These are phyloP conservation scores for Melierax canorus DNA, from an alignment of 2,113 vertebrate species.

Conservation along the genomic window DNA sequence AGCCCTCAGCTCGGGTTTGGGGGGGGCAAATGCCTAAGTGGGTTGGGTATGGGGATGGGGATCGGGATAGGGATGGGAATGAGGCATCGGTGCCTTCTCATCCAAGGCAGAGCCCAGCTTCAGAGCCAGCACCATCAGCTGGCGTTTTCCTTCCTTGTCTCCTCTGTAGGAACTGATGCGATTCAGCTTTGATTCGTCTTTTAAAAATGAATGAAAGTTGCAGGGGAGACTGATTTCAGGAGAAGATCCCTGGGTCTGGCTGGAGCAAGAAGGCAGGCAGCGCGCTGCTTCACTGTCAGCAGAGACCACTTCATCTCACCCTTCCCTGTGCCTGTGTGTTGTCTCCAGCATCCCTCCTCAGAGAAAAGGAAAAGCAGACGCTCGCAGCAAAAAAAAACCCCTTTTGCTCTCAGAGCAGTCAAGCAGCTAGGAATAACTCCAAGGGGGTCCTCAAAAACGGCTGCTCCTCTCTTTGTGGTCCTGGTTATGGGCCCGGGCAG, in stretches of 20 bases:
- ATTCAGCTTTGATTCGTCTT: background rate
- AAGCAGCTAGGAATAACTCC: background rate
- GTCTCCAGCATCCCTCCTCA: too few species aligned
- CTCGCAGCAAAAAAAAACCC: rapidly evolving
- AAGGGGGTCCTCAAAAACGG: background rate
- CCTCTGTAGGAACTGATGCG: background rate
- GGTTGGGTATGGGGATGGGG: background rate
- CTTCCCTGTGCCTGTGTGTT: background rate
- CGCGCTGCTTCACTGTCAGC: rapidly evolving
- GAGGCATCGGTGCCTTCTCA: background rate
- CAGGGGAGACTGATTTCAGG: background rate
- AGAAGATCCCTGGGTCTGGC: background rate
- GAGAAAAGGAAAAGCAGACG: background rate
- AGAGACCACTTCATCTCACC: background rate
- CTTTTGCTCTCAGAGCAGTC: rapidly evolving
- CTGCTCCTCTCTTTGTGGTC: background rate
- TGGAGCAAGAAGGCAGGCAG: rapidly evolving
- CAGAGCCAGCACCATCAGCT: background rate
- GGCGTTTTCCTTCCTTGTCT: background rate
- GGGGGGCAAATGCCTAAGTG: rapidly evolving
- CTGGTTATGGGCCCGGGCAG: background rate
- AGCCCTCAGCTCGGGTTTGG: background rate
- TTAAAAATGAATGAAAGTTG: background rate
- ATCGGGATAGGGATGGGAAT: background rate
- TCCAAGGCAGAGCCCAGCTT: background rate